Evolutionary conservation across 2,113 vertebrate genomes (phyloP).

Genomic region (Nicator chloris): DNA sequence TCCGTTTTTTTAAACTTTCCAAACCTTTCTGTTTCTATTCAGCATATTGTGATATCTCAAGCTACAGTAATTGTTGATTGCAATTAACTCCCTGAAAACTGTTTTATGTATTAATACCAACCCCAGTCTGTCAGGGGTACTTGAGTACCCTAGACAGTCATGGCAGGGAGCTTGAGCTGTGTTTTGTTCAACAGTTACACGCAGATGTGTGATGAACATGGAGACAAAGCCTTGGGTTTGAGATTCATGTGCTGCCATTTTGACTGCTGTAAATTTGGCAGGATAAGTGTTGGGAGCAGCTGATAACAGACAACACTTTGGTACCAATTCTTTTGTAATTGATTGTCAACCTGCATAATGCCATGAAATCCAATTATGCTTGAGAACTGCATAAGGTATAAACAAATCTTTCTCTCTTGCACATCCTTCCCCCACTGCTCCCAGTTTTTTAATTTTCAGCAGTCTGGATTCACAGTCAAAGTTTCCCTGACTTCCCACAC

Average conservation of each 20-base stretch:
- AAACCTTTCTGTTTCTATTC: neutral
- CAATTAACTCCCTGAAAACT: neutral
- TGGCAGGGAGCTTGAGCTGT: neutral
- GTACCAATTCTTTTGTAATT: neutral
- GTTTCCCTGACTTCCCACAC: slow-evolving; percentile 20
- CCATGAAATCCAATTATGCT: neutral
- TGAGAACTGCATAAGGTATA: neutral
- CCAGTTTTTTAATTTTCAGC: neutral
- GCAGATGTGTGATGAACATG: neutral
- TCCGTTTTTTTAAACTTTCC: neutral
- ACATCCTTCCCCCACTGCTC: neutral
- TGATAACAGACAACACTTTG: neutral
- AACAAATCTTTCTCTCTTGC: neutral
- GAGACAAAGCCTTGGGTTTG: neutral
- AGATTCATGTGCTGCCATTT: neutral
- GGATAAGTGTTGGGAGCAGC: neutral
- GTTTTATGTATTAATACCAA: neutral
- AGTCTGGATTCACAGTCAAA: neutral
- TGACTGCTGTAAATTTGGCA: neutral
- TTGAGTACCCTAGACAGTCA: neutral
- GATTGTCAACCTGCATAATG: neutral
- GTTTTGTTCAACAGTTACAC: neutral
- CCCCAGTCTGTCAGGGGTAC: neutral
- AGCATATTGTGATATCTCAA: neutral
- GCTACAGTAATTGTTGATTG: neutral